A percentile compares a stretch with the other conserved stretches of the same genome.
Evolutionary conservation across 2,797 vertebrate species (phyloP).

Genomic region (Lacerta bilineata): DNA sequence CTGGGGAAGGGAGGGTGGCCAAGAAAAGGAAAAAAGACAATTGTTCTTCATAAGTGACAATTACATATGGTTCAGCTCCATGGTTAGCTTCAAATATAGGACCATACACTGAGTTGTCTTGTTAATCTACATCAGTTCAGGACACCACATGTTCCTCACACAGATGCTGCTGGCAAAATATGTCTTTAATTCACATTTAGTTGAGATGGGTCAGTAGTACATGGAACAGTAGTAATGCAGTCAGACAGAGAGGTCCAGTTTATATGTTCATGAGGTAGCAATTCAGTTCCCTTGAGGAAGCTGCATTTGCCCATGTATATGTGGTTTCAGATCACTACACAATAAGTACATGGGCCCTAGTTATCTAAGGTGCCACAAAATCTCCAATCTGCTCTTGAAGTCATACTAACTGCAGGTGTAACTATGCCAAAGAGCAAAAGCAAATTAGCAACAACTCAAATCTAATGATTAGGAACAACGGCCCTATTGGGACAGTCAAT

Average conservation of each 20-base stretch:
- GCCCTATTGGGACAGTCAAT: too few species aligned
- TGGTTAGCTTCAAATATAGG: background rate
- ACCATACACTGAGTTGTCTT: background rate
- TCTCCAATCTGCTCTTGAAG: background rate
- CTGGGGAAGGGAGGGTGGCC: background rate
- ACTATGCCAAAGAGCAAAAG: background rate
- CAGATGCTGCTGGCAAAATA: background rate
- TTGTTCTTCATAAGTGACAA: background rate
- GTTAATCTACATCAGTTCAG: background rate
- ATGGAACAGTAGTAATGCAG: background rate
- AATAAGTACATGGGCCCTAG: background rate
- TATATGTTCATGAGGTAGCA: background rate
- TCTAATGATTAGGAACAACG: background rate
- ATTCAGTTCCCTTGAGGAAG: too few species aligned
- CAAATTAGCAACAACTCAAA: background rate
- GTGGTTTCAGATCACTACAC: background rate
- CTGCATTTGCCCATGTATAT: too few species aligned
- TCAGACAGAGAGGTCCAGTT: background rate
- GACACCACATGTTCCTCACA: background rate
- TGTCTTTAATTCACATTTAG: background rate
- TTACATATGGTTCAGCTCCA: background rate
- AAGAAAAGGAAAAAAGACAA: background rate
- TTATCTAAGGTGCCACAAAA: background rate
- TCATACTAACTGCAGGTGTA: background rate
- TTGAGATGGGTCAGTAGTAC: background rate